Evolutionary conservation across 2,797 vertebrate species (phyloP).

Genomic region (Glyptemys insculpta): DNA sequence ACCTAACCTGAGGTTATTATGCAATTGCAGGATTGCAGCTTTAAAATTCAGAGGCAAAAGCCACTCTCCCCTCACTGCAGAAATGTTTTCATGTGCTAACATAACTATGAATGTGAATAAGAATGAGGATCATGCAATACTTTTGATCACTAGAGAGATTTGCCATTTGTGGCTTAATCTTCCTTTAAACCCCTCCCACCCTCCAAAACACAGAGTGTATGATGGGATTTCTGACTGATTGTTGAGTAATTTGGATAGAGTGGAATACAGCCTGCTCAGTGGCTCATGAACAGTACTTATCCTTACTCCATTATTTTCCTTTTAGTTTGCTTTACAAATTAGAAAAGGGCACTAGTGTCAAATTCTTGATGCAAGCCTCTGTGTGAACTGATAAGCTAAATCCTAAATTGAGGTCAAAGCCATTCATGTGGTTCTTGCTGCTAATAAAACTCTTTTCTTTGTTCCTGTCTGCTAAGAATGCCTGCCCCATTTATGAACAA

Average conservation of each 20-base stretch:
- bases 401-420: conserved; percentile 76
- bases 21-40: neutral
- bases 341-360: conserved; percentile 78
- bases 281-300: conserved; percentile 76
- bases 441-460: conserved; percentile 71
- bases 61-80: neutral
- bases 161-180: conserved; percentile 39
- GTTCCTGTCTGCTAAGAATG: conserved; percentile 70
- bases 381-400: conserved; percentile 78
- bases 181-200: conserved; percentile 11
- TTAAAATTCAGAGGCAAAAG: neutral
- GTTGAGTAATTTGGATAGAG: conserved; percentile 75
- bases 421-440: conserved; percentile 65
- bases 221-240: conserved; percentile 74
- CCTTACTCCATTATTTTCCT: conserved; percentile 72
- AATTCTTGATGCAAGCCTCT: conserved; percentile 75
- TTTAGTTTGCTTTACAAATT: conserved; percentile 81
- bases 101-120: neutral
- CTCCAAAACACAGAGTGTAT: conserved; percentile 29
- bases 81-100: fast-evolving
- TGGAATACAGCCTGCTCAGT: conserved; percentile 78
- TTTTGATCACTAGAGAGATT: conserved; percentile 11
- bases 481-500: conserved; percentile 68
- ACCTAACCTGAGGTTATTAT: conserved; percentile 51
- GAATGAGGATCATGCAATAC: conserved; percentile 34